Percentiles rank a stretch among this genome's conserved stretches.
phyloP scores from a whole-genome alignment of 2,113 vertebrate species.

The Willisornis vidua region DNA sequence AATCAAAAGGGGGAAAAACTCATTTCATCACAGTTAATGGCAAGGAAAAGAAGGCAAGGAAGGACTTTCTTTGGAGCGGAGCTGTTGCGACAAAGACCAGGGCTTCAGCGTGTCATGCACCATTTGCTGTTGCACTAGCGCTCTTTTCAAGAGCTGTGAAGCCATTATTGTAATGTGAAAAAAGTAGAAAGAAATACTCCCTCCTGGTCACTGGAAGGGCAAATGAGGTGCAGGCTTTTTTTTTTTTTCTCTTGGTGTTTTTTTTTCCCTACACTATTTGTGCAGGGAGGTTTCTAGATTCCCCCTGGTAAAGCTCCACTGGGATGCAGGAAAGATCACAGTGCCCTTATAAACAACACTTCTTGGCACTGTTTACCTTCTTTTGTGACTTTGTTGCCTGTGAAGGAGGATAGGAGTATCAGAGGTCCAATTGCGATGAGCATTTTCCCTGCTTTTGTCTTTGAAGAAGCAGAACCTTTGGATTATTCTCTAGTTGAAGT shows the following conservation, averaged over 20 bases:
- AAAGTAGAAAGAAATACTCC: constrained; percentile 82
- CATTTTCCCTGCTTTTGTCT: constrained; percentile 41
- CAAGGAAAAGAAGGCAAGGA: constrained; percentile 82
- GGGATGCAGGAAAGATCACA: constrained; percentile 69
- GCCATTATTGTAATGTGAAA: constrained; percentile 82
- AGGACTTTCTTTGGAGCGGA: constrained; percentile 81
- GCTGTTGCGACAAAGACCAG: constrained; percentile 78
- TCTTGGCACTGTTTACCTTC: constrained; percentile 64
- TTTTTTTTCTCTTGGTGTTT: neutral
- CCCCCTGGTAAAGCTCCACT: constrained; percentile 60
- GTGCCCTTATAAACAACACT: constrained; percentile 72
- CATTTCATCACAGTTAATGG: constrained; percentile 87
- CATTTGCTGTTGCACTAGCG: constrained; percentile 77
- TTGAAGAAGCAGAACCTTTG: constrained; percentile 9
- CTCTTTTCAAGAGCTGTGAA: constrained; percentile 79
- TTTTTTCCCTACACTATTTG: constrained; percentile 17
- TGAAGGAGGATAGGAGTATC: constrained; percentile 21
- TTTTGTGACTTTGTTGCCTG: constrained; percentile 74
- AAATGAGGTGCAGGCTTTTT: constrained; percentile 78
- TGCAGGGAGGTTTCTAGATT: constrained; percentile 69
- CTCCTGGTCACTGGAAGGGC: constrained; percentile 89
- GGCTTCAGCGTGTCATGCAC: constrained; percentile 79
- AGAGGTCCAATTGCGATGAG: neutral
- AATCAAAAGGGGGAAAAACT: constrained; percentile 80
- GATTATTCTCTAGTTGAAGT: constrained; percentile 15